These are phyloP conservation scores for Eidolon dupreanum DNA, from an alignment of 2,797 vertebrate species.

Conservation along the genomic window DNA sequence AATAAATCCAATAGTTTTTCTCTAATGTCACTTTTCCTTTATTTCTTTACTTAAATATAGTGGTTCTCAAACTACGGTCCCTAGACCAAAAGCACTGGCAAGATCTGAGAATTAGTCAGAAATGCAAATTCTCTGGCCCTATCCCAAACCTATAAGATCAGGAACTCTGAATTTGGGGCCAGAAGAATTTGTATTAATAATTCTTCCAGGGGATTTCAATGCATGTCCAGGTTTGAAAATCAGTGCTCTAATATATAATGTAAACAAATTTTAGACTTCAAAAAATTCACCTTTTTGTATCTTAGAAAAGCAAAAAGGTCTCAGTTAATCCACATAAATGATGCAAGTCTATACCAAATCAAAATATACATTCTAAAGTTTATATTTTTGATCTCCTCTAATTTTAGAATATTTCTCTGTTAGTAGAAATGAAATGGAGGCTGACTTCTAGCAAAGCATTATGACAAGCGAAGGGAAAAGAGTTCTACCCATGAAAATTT, in stretches of 20 bases:
- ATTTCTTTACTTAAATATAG: not conserved
- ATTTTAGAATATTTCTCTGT: not conserved
- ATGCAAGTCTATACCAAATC: not conserved
- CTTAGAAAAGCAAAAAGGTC: not conserved
- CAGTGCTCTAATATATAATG: not conserved
- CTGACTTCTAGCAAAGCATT: not conserved
- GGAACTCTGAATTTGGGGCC: not conserved
- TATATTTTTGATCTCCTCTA: not conserved
- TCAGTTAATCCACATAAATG: not conserved
- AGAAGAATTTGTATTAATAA: conserved; percentile 12
- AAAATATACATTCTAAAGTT: not conserved
- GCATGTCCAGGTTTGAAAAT: not conserved
- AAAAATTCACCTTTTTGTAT: not conserved
- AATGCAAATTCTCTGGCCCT: not conserved
- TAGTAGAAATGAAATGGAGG: not conserved
- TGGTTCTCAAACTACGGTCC: not conserved
- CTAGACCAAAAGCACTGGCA: not conserved
- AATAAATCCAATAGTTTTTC: not conserved
- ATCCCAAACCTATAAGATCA: not conserved
- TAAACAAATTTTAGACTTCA: not conserved
- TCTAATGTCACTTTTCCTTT: not conserved
- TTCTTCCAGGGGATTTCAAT: not conserved
- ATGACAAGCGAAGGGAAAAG: not conserved
- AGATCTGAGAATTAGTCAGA: not conserved
- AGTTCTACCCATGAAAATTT: conserved; percentile 23